Evolutionary conservation across 1,140 invertebrate genomes (phyloP), one percentile per base, ranked within the genome.

Genomic region (Ostrea edulis): DNA sequence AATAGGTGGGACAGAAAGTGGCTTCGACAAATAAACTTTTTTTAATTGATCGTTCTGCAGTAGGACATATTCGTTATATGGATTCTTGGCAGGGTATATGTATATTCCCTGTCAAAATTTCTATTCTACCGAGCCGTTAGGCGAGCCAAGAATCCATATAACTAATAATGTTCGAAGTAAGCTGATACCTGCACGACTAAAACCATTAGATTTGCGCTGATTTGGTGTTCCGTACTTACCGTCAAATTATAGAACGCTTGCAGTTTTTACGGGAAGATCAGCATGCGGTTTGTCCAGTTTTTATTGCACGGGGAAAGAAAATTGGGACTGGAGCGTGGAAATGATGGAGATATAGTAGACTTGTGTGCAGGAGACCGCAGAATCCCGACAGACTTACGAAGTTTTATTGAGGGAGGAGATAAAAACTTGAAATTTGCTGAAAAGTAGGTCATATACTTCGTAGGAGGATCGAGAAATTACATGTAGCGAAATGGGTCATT

Each of bases 281-380:
- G n/a, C 17, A 94, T 94, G 93, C 86, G 93, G 62, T 91, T 93
- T 89, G 92, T 94, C 12, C 93, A 93, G 82, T 94, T 94, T 91
- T 71, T 90, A 54, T 81, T 68, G 54, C 88, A 87, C 85, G 90
- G 89, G 0, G 84, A 84, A 8, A 82, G 58, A 12, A 87, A 86
- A 7, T 55, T 93, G 65, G 93, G 93, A 3, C 90, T 94, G 14
- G 92, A 94, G 85, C 71, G 91, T 22, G 25, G 53, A 25, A 89
- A 90, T 20, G 91, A 89, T 52, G 93, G 93, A 25, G 92, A 93
- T 51, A 89, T 94, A n/a, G 91, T 94, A 8, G 93, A 94, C 77
- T 85, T 94, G 65, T 90, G 86, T 25, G 88, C 83, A 12, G 91
- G 86, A 52, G 90, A 94, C 84, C 20, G 90, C 35, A 87, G 83